Conservation (phyloP, 2,797 vertebrate genomes). For the Tragopan temminckii region DNA sequence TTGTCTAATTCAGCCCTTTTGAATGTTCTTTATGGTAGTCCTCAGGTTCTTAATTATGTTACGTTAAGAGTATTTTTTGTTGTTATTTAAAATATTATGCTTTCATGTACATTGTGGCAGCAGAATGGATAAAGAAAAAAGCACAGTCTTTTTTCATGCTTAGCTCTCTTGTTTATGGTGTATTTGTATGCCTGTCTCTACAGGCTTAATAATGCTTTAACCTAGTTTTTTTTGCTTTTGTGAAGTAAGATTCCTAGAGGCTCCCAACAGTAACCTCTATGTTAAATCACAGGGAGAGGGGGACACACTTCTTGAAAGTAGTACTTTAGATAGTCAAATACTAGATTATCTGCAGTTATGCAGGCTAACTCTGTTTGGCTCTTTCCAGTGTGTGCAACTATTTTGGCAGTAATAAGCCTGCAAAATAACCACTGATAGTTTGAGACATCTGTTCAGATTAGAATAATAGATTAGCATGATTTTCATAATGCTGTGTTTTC, state of each 20-base stretch:
- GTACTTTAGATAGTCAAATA: background rate
- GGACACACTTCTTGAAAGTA: background rate
- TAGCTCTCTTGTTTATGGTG: background rate
- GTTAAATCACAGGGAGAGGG: background rate
- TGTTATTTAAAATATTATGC: background rate
- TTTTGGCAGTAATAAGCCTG: background rate
- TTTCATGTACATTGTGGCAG: background rate
- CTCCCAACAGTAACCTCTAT: background rate
- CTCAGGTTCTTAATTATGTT: background rate
- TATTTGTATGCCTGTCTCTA: background rate
- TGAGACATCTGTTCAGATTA: background rate
- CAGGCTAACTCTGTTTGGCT: background rate
- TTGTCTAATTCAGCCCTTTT: background rate
- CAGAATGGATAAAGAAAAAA: background rate
- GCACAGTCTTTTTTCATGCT: background rate
- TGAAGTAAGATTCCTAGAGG: background rate
- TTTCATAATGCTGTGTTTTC: background rate
- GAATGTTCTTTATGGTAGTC: background rate
- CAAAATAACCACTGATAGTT: background rate
- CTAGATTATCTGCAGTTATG: background rate
- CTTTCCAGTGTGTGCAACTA: background rate
- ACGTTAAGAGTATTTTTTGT: background rate
- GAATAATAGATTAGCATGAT: background rate
- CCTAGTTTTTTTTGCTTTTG: background rate
- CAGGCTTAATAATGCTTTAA: slow-evolving; percentile 41